A percentile compares a stretch with the other conserved stretches of the same genome.
Conservation (phyloP, 1,140 invertebrate genomes). For the Lerema accius region DNA sequence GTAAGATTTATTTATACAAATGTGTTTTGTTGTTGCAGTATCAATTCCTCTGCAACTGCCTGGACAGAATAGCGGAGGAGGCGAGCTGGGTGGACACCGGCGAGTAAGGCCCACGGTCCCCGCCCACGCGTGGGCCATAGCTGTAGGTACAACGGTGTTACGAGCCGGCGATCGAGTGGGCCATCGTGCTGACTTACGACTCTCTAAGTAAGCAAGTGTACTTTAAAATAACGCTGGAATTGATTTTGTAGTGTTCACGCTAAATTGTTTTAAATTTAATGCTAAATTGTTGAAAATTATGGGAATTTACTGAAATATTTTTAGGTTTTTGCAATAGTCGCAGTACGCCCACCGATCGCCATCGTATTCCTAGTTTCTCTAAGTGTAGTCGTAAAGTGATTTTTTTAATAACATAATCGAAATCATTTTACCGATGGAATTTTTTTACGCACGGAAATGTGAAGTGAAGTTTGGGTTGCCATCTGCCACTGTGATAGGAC, state of each 20-base stretch:
- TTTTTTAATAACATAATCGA: conserved; percentile 10
- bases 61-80: conserved; percentile 96
- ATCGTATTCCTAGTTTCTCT: conserved; percentile 26
- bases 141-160: conserved; percentile 39
- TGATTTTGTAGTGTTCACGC: conserved; percentile 21
- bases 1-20: no score
- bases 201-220: no score
- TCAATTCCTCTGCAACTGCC: conserved; percentile 96
- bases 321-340: not conserved
- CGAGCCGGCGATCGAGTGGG: conserved; percentile 19
- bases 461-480: conserved; percentile 20
- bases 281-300: no score
- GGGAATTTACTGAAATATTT: no score
- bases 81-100: conserved; percentile 90
- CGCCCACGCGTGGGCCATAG: conserved; percentile 18
- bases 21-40: conserved; percentile 86
- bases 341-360: not conserved
- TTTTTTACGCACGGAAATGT: conserved; percentile 10
- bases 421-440: conserved; percentile 11
- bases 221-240: conserved; percentile 9
- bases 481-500: conserved; percentile 30
- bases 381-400: conserved; percentile 20
- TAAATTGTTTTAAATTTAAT: no score
- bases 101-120: conserved; percentile 79
- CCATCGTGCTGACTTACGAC: not conserved